Percentiles rank a stretch among this genome's conserved stretches.
Evolutionary conservation across 2,888 invertebrate species (phyloP).

Genomic region (Acleris cristana): DNA sequence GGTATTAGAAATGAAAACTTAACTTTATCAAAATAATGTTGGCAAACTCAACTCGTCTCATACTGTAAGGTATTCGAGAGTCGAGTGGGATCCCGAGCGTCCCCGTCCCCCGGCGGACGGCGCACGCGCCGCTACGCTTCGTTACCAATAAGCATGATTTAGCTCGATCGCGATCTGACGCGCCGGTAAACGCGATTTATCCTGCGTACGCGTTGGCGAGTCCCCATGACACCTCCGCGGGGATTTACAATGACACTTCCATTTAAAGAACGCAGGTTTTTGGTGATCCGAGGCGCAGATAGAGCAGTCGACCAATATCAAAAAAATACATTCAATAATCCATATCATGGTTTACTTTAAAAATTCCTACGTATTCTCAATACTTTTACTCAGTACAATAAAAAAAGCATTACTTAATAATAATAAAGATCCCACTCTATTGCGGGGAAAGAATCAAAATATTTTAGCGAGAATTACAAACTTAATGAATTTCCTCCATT

Average conservation of each 20-base stretch:
- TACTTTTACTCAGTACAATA: no score
- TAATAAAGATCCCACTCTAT: no score
- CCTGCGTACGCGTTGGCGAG: constrained; percentile 25
- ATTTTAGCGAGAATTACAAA: no score
- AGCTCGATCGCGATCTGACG: constrained; percentile 61
- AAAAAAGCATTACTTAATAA: no score
- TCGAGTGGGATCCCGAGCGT: constrained; percentile 1
- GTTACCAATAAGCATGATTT: constrained; percentile 76
- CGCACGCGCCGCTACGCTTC: constrained; percentile 68
- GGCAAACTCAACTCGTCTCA: not conserved
- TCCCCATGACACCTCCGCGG: constrained; percentile 15
- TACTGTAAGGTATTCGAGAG: constrained; percentile 1
- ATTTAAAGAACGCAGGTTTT: constrained; percentile 21
- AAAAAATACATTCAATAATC: no score
- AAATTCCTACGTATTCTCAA: no score
- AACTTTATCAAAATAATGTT: no score
- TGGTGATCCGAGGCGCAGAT: not conserved
- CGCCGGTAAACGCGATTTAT: constrained; percentile 49
- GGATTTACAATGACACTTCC: constrained; percentile 27
- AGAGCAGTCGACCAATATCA: not conserved
- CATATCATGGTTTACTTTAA: no score
- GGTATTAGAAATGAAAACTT: no score
- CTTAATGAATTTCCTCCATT: no score
- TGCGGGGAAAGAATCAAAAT: no score
- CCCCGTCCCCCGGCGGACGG: constrained; percentile 32